phyloP scores from a whole-genome alignment of 2,113 vertebrate genomes.

The Ornithorhynchus anatinus region DNA sequence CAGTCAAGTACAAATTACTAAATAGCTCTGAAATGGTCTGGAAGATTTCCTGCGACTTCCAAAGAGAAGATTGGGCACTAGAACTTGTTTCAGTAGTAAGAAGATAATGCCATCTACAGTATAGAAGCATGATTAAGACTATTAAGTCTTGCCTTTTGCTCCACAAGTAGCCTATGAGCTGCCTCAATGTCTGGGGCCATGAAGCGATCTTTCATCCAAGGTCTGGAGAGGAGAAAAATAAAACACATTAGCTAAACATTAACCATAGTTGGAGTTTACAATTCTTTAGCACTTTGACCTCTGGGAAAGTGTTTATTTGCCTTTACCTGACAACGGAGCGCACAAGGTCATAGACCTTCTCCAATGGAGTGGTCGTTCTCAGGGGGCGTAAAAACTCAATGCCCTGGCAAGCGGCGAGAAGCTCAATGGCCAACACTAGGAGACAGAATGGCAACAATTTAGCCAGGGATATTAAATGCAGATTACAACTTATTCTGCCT shows the following conservation, averaged over 20 bases:
- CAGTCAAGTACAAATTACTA: background rate
- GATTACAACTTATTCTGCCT: background rate
- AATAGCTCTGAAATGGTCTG: background rate
- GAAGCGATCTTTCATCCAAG: slow-evolving; percentile 98
- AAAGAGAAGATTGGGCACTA: background rate
- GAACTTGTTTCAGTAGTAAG: too few relatives aligned
- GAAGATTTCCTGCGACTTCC: background rate
- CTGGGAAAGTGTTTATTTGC: slow-evolving; percentile 60
- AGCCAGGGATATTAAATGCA: background rate
- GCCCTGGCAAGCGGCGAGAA: slow-evolving; percentile 94
- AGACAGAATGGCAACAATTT: background rate
- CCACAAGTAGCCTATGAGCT: slow-evolving; percentile 85
- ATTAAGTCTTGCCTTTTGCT: slow-evolving; percentile 93
- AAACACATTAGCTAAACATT: slow-evolving; percentile 48
- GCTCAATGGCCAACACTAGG: slow-evolving; percentile 92
- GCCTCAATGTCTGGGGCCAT: slow-evolving; percentile 97
- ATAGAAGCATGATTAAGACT: too few relatives aligned
- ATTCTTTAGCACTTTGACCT: background rate
- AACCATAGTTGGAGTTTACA: background rate
- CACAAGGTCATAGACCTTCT: slow-evolving; percentile 98
- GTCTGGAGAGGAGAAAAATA: slow-evolving; percentile 68
- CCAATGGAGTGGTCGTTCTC: slow-evolving; percentile 92
- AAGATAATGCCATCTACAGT: too few relatives aligned
- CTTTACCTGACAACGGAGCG: slow-evolving; percentile 93
- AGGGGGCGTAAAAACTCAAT: slow-evolving; percentile 97